phyloP scores from a whole-genome alignment of 2,797 vertebrate species.

The Pelochelys cantorii region DNA sequence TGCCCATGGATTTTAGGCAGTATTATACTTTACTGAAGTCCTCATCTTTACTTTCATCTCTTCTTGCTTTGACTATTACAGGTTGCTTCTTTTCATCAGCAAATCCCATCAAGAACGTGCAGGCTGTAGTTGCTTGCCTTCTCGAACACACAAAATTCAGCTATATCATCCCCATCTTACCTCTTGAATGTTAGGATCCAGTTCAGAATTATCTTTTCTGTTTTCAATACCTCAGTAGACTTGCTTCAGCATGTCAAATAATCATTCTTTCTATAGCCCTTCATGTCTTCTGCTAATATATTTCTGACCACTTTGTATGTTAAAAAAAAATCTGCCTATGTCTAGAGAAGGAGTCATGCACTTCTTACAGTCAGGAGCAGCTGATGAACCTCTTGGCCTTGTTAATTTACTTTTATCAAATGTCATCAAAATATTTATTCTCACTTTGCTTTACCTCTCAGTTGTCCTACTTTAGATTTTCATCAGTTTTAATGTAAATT shows the following conservation, averaged over 20 bases:
- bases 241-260: neutral
- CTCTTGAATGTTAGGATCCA: neutral
- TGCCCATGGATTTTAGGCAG: no score
- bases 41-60: neutral
- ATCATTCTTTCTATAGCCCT: neutral
- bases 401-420: neutral
- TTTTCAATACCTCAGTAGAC: neutral
- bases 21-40: neutral
- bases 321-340: no score
- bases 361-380: neutral
- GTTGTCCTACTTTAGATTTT: neutral
- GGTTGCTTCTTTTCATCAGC: neutral
- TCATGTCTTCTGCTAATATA: neutral
- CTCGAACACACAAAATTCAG: neutral
- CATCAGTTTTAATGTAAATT: neutral
- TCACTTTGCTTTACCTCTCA: neutral
- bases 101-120: no score
- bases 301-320: neutral
- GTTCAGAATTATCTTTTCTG: neutral
- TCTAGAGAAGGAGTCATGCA: neutral
- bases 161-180: neutral
- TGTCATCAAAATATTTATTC: neutral
- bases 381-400: no score
- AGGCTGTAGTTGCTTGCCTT: no score
- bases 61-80: neutral